phyloP scores from a whole-genome alignment of 2,113 vertebrate species.

The Salvelinus sp. region DNA sequence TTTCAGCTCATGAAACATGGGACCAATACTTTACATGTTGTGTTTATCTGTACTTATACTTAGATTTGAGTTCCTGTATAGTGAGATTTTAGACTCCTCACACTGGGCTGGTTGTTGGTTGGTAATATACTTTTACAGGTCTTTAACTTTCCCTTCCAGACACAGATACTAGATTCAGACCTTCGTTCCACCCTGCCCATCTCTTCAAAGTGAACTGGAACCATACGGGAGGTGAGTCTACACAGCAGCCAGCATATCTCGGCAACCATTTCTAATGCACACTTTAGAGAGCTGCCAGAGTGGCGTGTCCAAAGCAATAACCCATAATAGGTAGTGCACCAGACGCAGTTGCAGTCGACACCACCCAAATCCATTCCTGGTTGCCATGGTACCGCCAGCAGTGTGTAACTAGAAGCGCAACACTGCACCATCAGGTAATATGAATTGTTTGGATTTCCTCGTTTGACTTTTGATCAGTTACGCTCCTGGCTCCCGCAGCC shows the following conservation, averaged over 20 bases:
- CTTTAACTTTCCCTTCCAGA: background rate
- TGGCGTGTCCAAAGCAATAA: constrained; percentile 53
- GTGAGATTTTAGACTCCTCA: too few relatives aligned
- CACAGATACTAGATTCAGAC: constrained; percentile 14
- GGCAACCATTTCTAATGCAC: constrained; percentile 53
- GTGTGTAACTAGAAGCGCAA: constrained; percentile 44
- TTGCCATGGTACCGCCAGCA: constrained; percentile 59
- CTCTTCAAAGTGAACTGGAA: constrained; percentile 66
- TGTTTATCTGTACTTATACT: too few relatives aligned
- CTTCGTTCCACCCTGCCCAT: background rate
- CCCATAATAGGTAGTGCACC: constrained; percentile 52
- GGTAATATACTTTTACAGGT: too few relatives aligned
- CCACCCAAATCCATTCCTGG: constrained; percentile 61
- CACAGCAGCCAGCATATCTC: constrained; percentile 32
- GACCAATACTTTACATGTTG: too few relatives aligned
- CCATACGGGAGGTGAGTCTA: constrained; percentile 52
- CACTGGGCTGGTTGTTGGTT: too few relatives aligned
- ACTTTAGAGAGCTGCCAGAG: constrained; percentile 45
- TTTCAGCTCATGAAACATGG: too few relatives aligned
- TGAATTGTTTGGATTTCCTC: constrained; percentile 37
- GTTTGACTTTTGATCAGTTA: constrained; percentile 47
- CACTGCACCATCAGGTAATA: constrained; percentile 49
- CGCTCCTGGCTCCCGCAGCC: background rate
- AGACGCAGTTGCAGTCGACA: constrained; percentile 39
- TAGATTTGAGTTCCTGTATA: too few relatives aligned